A percentile compares a stretch with the other conserved stretches of the same genome.
phyloP scores from a whole-genome alignment of 1,140 invertebrate species.

The Zeugodacus cucurbitae region DNA sequence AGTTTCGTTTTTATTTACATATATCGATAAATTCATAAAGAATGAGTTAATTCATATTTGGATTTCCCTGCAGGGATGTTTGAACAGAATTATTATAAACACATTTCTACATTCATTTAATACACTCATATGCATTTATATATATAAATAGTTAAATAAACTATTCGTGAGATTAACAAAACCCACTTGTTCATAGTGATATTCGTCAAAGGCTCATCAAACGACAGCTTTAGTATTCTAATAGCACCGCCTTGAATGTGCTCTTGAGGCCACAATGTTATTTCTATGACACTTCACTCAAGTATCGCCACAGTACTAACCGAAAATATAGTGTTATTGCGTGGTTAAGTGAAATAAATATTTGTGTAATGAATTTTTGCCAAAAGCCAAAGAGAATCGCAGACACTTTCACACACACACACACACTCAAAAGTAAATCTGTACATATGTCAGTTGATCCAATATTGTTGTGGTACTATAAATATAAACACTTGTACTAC shows the following conservation, averaged over 20 bases:
- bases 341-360: conserved; percentile 22
- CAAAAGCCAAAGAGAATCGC: background rate
- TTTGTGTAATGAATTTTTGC: background rate
- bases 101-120: background rate
- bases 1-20: too few species aligned
- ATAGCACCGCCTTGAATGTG: background rate
- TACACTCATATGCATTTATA: background rate
- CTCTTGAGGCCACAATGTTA: background rate
- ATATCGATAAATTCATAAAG: too few species aligned
- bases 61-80: too few species aligned
- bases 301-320: background rate
- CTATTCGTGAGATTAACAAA: background rate
- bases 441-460: background rate
- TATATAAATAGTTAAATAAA: background rate
- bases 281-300: conserved; percentile 1
- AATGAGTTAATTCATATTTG: too few species aligned
- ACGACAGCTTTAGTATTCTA: too few species aligned
- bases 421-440: background rate
- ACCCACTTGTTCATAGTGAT: background rate
- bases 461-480: background rate
- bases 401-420: background rate
- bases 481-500: background rate
- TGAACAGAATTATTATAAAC: too few species aligned
- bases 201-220: conserved; percentile 10
- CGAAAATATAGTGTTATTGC: conserved; percentile 4